Evolutionary conservation across 2,797 vertebrate genomes (phyloP).

Genomic region (Alcedo atthis): DNA sequence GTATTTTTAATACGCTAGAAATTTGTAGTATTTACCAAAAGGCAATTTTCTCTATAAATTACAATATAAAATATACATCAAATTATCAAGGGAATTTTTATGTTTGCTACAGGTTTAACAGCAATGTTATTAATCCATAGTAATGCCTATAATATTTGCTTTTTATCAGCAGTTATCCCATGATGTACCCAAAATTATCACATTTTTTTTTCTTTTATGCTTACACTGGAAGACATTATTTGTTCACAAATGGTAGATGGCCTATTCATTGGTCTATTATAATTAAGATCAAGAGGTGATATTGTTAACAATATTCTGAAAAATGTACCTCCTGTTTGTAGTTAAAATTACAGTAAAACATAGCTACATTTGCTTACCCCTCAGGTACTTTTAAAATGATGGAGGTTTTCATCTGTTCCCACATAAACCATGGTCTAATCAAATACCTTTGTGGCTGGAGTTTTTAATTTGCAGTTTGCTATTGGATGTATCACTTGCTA

Average conservation of each 20-base stretch:
- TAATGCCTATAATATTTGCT: neutral
- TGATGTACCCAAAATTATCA: neutral
- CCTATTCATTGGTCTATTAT: neutral
- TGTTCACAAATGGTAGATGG: neutral
- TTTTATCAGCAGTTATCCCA: neutral
- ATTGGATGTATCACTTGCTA: too few species aligned
- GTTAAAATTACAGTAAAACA: neutral
- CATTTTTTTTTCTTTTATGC: neutral
- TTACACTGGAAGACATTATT: neutral
- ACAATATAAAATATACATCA: neutral
- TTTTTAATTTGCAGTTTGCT: neutral
- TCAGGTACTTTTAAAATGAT: neutral
- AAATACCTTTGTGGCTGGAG: neutral
- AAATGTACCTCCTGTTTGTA: neutral
- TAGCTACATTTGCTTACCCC: neutral
- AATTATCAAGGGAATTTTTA: neutral
- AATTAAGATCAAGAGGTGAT: neutral
- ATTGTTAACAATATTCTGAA: neutral
- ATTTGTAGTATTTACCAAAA: neutral
- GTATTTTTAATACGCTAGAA: neutral
- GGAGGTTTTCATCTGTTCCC: neutral
- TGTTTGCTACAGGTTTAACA: neutral
- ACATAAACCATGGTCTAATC: neutral
- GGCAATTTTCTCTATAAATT: neutral
- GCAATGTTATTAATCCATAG: neutral